phyloP scores from a whole-genome alignment of 2,888 invertebrate genomes.

The Cosmia trapezina region DNA sequence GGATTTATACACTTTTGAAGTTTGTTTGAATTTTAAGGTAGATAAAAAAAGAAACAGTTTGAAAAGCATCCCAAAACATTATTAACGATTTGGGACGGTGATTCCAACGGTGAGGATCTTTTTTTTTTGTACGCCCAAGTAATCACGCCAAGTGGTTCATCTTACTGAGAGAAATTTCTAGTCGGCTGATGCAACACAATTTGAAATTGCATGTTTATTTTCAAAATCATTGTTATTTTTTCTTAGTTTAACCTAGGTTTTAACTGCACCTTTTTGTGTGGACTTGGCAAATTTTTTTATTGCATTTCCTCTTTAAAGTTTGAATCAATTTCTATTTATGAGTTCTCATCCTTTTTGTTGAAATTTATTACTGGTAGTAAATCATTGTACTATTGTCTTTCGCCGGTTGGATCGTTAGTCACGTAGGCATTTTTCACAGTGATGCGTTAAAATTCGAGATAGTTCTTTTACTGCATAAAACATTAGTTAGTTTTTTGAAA shows the following conservation, averaged over 20 bases:
- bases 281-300: slow-evolving; percentile 27
- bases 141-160: slow-evolving; percentile 17
- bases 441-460: slow-evolving; percentile 44
- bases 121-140: slow-evolving; percentile 28
- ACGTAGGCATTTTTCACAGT: slow-evolving; percentile 51
- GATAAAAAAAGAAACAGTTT: slow-evolving; percentile 8
- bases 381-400: slow-evolving; percentile 53
- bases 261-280: slow-evolving; percentile 17
- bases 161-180: slow-evolving; percentile 45
- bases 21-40: slow-evolving; percentile 41
- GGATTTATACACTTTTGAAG: slow-evolving; percentile 53
- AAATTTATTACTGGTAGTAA: slow-evolving; percentile 25
- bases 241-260: slow-evolving; percentile 12
- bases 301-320: slow-evolving; percentile 16
- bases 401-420: slow-evolving; percentile 24
- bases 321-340: slow-evolving; percentile 28
- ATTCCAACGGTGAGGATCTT: slow-evolving; percentile 8
- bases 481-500: slow-evolving; percentile 1
- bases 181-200: slow-evolving; percentile 57
- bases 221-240: slow-evolving; percentile 25
- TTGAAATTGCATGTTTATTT: slow-evolving; percentile 46
- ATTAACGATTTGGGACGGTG: slow-evolving; percentile 36
- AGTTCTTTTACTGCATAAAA: slow-evolving; percentile 28
- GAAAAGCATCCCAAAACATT: slow-evolving; percentile 23
- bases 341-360: slow-evolving; percentile 44